phyloP scores from a whole-genome alignment of 2,797 vertebrate species.

The Phrynocephalus vlangalii region DNA sequence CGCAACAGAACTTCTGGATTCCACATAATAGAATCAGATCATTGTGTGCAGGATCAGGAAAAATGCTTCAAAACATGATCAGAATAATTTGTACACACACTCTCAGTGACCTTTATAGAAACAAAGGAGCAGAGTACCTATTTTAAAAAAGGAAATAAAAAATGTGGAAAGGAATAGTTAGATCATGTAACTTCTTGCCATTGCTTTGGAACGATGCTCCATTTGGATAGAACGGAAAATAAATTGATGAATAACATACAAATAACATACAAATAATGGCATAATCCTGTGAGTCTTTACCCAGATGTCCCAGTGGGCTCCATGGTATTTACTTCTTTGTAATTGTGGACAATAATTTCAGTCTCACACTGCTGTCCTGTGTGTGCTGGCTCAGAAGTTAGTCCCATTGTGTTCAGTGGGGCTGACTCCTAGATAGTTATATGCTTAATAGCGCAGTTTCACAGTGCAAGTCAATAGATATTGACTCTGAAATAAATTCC shows the following conservation, averaged over 20 bases:
- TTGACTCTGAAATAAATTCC: neutral
- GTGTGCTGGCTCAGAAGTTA: neutral
- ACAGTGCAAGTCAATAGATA: neutral
- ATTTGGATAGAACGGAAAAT: neutral
- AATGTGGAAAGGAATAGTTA: neutral
- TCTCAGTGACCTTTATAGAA: neutral
- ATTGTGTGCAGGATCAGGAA: neutral
- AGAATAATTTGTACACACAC: neutral
- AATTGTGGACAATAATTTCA: neutral
- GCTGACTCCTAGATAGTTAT: neutral
- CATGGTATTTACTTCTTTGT: neutral
- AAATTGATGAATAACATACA: neutral
- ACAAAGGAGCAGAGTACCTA: neutral
- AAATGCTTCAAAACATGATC: neutral
- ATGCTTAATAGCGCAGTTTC: neutral
- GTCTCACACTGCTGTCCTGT: too few relatives aligned
- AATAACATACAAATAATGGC: neutral
- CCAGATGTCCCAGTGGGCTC: neutral
- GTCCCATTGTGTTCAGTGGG: neutral
- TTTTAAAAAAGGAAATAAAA: neutral
- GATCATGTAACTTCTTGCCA: neutral
- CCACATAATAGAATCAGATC: neutral
- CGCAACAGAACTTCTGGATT: neutral
- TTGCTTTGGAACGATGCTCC: neutral
- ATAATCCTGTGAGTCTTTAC: neutral